Percentiles rank a stretch among this genome's conserved stretches.
These are phyloP conservation scores for Notarius quadriscutis DNA, from an alignment of 2,113 vertebrate genomes.

Conservation along the genomic window DNA sequence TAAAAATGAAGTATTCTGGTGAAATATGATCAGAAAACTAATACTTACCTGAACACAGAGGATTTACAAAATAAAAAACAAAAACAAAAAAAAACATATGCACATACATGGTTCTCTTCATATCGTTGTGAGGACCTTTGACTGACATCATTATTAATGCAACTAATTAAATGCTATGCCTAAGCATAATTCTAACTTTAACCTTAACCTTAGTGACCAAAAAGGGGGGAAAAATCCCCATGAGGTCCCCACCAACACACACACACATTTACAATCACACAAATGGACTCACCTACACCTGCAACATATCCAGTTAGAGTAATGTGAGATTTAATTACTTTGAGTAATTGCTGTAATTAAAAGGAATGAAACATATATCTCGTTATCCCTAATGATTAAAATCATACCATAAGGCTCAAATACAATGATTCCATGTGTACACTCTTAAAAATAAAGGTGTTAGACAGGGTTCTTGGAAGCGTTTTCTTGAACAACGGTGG, in stretches of 20 bases:
- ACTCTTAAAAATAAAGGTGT: neutral
- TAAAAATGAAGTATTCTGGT: neutral
- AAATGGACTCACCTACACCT: neutral
- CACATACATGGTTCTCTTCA: neutral
- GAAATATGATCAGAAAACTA: neutral
- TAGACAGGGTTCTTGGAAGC: too few species aligned
- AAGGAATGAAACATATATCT: neutral
- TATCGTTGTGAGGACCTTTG: neutral
- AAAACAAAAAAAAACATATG: neutral
- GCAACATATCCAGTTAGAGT: neutral
- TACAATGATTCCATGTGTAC: neutral
- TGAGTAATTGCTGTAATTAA: neutral
- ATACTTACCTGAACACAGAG: neutral
- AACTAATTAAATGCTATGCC: neutral
- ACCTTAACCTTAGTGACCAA: neutral
- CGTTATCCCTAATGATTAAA: neutral
- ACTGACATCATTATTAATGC: neutral
- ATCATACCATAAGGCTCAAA: neutral
- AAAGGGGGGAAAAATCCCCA: neutral
- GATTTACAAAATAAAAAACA: neutral
- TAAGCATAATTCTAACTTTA: neutral
- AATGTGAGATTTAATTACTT: constrained; percentile 5
- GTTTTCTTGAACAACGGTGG: neutral
- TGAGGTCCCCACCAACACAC: neutral
- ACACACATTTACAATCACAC: too few species aligned